phyloP scores from a whole-genome alignment of 2,888 invertebrate genomes.

The Chironomus tentans region DNA sequence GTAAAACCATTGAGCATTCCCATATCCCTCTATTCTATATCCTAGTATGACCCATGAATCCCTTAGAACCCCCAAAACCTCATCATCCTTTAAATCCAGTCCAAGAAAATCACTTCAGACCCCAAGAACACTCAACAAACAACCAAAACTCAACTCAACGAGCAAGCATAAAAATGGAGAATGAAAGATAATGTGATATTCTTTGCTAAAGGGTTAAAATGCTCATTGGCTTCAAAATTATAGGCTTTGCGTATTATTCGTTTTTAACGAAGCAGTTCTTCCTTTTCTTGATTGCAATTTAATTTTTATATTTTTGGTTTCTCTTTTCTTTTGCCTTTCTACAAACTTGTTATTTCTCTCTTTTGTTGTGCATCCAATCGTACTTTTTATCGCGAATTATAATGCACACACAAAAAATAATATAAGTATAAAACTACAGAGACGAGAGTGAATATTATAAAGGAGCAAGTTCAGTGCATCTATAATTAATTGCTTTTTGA shows the following conservation, averaged over 20 bases:
- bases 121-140: neutral
- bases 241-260: constrained; percentile 32
- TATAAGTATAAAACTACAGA: too few relatives aligned
- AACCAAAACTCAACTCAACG: too few relatives aligned
- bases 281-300: constrained; percentile 23
- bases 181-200: constrained; percentile 5
- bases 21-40: too few relatives aligned
- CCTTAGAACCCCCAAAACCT: too few relatives aligned
- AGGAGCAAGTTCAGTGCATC: constrained; percentile 18
- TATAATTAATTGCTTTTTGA: constrained; percentile 22
- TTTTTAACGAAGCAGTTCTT: constrained; percentile 22
- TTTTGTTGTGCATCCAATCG: neutral
- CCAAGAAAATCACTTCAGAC: neutral
- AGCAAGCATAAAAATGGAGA: neutral
- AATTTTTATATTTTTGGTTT: constrained; percentile 11
- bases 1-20: too few relatives aligned
- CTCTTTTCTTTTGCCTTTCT: neutral
- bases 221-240: constrained; percentile 43
- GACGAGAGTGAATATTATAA: neutral
- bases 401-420: neutral
- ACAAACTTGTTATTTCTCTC: neutral
- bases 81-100: too few relatives aligned
- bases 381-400: neutral
- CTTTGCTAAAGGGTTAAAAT: constrained; percentile 42
- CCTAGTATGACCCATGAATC: too few relatives aligned